These are phyloP conservation scores for Chlorodrepanis virens DNA, from an alignment of 2,113 vertebrate genomes.

Conservation along the genomic window DNA sequence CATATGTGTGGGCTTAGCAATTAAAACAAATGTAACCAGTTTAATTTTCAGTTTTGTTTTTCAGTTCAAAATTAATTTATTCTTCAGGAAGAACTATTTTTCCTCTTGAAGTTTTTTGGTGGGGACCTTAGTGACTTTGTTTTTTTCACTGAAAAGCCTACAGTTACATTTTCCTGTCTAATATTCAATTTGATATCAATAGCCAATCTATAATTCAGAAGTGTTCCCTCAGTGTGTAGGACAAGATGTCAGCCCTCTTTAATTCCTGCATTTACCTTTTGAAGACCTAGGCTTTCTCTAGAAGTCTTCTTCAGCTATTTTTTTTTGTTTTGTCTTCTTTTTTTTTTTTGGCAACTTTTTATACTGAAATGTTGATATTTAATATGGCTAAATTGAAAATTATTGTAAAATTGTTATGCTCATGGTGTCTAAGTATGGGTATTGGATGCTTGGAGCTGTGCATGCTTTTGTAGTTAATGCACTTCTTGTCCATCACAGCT, in stretches of 20 bases:
- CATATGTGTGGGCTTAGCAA: background rate
- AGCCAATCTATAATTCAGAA: background rate
- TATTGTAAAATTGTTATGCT: background rate
- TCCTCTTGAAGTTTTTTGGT: background rate
- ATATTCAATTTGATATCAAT: background rate
- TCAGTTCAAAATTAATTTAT: background rate
- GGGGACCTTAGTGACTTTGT: background rate
- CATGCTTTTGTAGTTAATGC: background rate
- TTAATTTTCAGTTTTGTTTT: background rate
- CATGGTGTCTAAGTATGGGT: rapidly evolving
- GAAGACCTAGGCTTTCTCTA: background rate
- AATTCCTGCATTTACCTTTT: background rate
- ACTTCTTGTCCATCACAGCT: background rate
- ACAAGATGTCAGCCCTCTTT: background rate
- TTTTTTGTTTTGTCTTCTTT: background rate
- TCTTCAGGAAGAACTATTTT: background rate
- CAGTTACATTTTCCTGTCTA: background rate
- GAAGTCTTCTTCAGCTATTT: background rate
- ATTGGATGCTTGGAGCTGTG: background rate
- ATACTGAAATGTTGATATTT: background rate
- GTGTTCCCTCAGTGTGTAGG: background rate
- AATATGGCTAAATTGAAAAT: background rate
- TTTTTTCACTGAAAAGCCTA: background rate
- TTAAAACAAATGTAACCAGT: background rate
- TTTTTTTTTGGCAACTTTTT: background rate